phyloP scores from a whole-genome alignment of 1,140 invertebrate species.

The Drosophila nigromelanica region DNA sequence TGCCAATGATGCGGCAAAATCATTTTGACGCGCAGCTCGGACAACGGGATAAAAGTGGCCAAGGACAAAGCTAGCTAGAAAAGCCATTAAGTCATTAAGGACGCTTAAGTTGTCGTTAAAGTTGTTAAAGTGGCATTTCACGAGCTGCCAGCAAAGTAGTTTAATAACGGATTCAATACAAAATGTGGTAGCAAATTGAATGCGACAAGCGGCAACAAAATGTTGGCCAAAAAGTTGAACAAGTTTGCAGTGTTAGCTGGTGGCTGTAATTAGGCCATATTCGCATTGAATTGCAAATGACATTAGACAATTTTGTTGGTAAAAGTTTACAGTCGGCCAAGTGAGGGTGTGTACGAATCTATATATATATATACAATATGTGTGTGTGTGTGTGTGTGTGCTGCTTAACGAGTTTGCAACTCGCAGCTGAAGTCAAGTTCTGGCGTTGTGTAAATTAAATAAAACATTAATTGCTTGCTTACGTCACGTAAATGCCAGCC shows the following conservation, averaged over 20 bases:
- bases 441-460: slow-evolving; percentile 59
- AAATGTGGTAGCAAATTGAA: slow-evolving; percentile 39
- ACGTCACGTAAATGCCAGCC: slow-evolving; percentile 34
- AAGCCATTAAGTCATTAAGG: slow-evolving; percentile 73
- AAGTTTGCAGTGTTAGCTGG: background rate
- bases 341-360: background rate
- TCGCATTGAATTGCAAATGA: slow-evolving; percentile 70
- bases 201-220: background rate
- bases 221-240: background rate
- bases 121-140: slow-evolving; percentile 31
- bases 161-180: slow-evolving; percentile 35
- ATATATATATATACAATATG: background rate
- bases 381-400: slow-evolving; percentile 4
- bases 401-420: slow-evolving; percentile 43
- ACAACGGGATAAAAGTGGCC: background rate
- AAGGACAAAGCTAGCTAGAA: background rate
- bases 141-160: slow-evolving; percentile 21
- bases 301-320: slow-evolving; percentile 49
- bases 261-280: slow-evolving; percentile 59
- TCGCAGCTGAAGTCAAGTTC: slow-evolving; percentile 20
- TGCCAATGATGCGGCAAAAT: slow-evolving; percentile 77
- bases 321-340: slow-evolving; percentile 25
- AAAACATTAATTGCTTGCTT: slow-evolving; percentile 65
- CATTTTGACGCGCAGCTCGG: slow-evolving; percentile 54
- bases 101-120: slow-evolving; percentile 68